A percentile compares a stretch with the other conserved stretches of the same genome.
Evolutionary conservation across 1,140 invertebrate genomes (phyloP).

Genomic region (Colletes latitarsis): DNA sequence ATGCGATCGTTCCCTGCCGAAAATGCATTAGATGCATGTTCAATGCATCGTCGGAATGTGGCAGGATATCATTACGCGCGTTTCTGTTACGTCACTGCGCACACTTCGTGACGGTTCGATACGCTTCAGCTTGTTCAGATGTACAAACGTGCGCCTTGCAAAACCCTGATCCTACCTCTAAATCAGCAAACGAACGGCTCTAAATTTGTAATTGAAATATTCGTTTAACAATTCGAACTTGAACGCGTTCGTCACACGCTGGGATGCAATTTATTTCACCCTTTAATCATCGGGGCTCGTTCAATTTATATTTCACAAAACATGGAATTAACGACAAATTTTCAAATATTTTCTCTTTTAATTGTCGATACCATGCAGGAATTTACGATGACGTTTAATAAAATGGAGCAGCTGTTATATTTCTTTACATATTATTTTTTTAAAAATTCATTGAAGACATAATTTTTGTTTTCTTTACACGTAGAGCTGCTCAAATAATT

Average conservation of each 20-base stretch:
- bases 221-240: slow-evolving; percentile 1
- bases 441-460: not conserved
- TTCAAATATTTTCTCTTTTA: too few species aligned
- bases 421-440: too few species aligned
- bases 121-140: slow-evolving; percentile 33
- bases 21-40: slow-evolving; percentile 28
- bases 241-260: not conserved
- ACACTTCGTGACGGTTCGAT: slow-evolving; percentile 46
- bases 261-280: too few species aligned
- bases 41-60: slow-evolving; percentile 35
- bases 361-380: too few species aligned
- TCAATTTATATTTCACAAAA: too few species aligned
- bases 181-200: slow-evolving; percentile 21
- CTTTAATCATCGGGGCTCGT: too few species aligned
- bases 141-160: slow-evolving; percentile 35
- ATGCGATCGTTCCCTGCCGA: not conserved
- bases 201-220: slow-evolving; percentile 21
- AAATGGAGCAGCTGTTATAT: too few species aligned
- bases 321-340: too few species aligned
- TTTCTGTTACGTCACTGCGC: slow-evolving; percentile 40
- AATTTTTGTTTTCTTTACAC: too few species aligned
- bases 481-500: too few species aligned
- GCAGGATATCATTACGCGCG: slow-evolving; percentile 40
- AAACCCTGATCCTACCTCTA: slow-evolving; percentile 25
- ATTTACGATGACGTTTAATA: too few species aligned